Evolutionary conservation across 1,140 invertebrate genomes (phyloP).

Genomic region (Aporrectodea caliginosa): DNA sequence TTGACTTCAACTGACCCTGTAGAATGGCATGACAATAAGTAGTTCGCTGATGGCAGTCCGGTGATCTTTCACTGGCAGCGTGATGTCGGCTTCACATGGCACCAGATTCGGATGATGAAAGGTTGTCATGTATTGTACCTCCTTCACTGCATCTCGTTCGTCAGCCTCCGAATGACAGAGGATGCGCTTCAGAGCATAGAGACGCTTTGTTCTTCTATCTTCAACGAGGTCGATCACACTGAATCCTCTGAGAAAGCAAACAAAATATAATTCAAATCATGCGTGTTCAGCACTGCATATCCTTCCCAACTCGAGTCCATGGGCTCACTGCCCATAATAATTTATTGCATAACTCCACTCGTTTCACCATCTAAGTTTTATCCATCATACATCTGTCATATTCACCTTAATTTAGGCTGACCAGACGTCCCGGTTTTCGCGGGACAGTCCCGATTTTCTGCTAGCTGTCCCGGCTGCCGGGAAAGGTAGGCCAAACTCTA

Average conservation of each 20-base stretch:
- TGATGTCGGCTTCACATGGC: constrained; percentile 67
- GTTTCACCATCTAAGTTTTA: constrained; percentile 3
- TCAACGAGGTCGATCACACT: constrained; percentile 76
- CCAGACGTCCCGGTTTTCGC: too few species aligned
- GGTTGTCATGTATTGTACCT: constrained; percentile 71
- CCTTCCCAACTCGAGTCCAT: constrained; percentile 17
- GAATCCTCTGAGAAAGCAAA: constrained; percentile 68
- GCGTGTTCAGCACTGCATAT: constrained; percentile 7
- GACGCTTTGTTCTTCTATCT: constrained; percentile 66
- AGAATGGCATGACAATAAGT: constrained; percentile 74
- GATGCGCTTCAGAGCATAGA: constrained; percentile 77
- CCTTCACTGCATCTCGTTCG: constrained; percentile 68
- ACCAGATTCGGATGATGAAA: constrained; percentile 75
- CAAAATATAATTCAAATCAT: constrained; percentile 19
- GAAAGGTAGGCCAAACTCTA: too few species aligned
- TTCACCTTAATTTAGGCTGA: too few species aligned
- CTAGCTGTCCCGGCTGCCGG: too few species aligned
- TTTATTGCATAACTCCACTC: background rate
- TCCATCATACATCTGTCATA: constrained; percentile 1
- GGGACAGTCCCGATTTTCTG: too few species aligned
- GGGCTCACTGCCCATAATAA: constrained; percentile 15
- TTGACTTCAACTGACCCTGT: constrained; percentile 60
- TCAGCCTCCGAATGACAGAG: constrained; percentile 75
- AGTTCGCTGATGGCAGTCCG: constrained; percentile 63
- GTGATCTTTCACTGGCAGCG: constrained; percentile 47